These are phyloP conservation scores for Aplocera efformata DNA, from an alignment of 2,888 invertebrate genomes.

Conservation along the genomic window DNA sequence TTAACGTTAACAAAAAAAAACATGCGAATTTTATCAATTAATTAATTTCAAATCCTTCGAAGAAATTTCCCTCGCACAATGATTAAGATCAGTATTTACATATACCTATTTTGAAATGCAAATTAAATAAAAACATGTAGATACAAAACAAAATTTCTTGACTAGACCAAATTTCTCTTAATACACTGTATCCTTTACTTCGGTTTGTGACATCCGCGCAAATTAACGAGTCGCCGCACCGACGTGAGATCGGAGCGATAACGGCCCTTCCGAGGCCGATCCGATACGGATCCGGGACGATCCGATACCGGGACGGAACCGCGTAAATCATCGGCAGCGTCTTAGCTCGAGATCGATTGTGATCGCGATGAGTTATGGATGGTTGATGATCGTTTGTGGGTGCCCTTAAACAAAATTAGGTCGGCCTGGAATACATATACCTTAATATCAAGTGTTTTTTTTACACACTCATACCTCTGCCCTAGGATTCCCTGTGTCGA, in stretches of 20 bases:
- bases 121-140: too few relatives aligned
- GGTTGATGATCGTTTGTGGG: constrained; percentile 26
- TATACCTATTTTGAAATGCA: too few relatives aligned
- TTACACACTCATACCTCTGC: too few relatives aligned
- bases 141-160: background rate
- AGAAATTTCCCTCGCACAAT: too few relatives aligned
- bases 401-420: constrained; percentile 8
- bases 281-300: constrained; percentile 31
- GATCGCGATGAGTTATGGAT: constrained; percentile 28
- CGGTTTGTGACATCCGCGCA: constrained; percentile 56
- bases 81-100: too few relatives aligned
- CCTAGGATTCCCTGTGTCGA: too few relatives aligned
- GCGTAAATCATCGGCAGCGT: constrained; percentile 28
- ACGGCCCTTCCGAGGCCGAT: constrained; percentile 52
- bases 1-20: too few relatives aligned
- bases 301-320: constrained; percentile 34
- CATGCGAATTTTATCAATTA: too few relatives aligned
- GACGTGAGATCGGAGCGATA: constrained; percentile 65
- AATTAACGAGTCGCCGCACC: constrained; percentile 65
- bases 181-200: constrained; percentile 30
- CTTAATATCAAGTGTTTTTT: too few relatives aligned
- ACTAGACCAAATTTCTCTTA: background rate
- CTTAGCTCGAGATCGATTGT: constrained; percentile 29
- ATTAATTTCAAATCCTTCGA: too few relatives aligned
- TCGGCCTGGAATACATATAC: too few relatives aligned